phyloP scores from a whole-genome alignment of 2,797 vertebrate genomes.

The Numenius phaeopus region DNA sequence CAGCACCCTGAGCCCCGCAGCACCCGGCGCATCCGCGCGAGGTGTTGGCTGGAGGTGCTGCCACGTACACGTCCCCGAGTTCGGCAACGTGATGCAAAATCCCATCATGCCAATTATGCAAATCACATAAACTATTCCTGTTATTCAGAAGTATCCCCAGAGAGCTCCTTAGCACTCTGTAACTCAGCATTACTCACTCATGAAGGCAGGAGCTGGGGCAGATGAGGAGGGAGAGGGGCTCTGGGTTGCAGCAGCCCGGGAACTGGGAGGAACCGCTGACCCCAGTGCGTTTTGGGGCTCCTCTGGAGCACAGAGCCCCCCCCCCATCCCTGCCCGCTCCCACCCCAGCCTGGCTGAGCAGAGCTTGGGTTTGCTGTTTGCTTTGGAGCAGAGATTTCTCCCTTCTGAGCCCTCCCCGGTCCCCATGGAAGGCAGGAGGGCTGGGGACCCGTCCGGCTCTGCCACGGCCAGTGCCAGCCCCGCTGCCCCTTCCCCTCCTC shows the following conservation, averaged over 20 bases:
- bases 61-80: not conserved
- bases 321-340: not conserved
- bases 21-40: not conserved
- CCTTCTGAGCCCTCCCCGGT: not conserved
- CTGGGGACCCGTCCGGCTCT: accelerated
- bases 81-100: slow-evolving; percentile 44
- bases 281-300: accelerated
- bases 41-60: not conserved
- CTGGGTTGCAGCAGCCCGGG: not conserved
- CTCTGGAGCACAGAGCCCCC: not conserved
- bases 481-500: not conserved
- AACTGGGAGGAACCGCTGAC: accelerated
- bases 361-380: not conserved
- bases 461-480: accelerated
- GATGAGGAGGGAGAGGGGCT: not conserved
- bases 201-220: not conserved
- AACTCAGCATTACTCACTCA: slow-evolving; percentile 23
- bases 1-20: not conserved
- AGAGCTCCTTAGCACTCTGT: slow-evolving; percentile 22
- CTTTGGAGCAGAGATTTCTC: not conserved
- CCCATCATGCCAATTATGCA: slow-evolving; percentile 43
- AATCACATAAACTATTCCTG: slow-evolving; percentile 42
- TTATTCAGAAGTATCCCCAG: slow-evolving; percentile 39
- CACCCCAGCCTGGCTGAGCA: accelerated
- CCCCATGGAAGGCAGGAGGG: accelerated